Conservation (phyloP, 2,888 invertebrate species). For the Carabus problematicus region DNA sequence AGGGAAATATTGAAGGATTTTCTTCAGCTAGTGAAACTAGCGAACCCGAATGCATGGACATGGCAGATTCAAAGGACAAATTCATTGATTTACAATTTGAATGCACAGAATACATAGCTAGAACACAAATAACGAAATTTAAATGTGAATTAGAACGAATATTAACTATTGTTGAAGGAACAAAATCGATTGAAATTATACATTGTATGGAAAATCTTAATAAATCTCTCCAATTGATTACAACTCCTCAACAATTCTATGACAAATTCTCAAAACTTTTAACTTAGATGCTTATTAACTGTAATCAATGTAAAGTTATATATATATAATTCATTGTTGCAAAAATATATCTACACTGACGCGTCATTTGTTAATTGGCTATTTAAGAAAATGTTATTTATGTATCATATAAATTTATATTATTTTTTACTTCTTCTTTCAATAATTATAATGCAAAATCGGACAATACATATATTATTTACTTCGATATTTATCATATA, state of each 20-base stretch:
- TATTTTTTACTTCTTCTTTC: no score
- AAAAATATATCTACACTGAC: no score
- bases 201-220: conserved; percentile 21
- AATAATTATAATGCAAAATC: no score
- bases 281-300: no score
- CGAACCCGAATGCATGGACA: conserved; percentile 1
- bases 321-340: no score
- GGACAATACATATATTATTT: no score
- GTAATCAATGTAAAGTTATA: no score
- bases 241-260: conserved; percentile 19
- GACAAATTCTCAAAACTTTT: conserved; percentile 8
- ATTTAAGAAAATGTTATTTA: no score
- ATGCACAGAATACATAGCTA: background rate
- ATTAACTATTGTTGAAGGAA: conserved; percentile 27
- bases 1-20: conserved; percentile 16
- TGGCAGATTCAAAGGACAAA: background rate
- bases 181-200: conserved; percentile 22
- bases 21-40: background rate
- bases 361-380: no score
- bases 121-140: background rate
- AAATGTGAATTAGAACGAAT: conserved; percentile 24
- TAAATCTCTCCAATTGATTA: background rate
- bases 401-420: no score
- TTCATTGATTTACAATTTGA: conserved; percentile 17
- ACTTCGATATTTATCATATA: no score